phyloP scores from a whole-genome alignment of 2,113 vertebrate genomes.

The Scolopax mira region DNA sequence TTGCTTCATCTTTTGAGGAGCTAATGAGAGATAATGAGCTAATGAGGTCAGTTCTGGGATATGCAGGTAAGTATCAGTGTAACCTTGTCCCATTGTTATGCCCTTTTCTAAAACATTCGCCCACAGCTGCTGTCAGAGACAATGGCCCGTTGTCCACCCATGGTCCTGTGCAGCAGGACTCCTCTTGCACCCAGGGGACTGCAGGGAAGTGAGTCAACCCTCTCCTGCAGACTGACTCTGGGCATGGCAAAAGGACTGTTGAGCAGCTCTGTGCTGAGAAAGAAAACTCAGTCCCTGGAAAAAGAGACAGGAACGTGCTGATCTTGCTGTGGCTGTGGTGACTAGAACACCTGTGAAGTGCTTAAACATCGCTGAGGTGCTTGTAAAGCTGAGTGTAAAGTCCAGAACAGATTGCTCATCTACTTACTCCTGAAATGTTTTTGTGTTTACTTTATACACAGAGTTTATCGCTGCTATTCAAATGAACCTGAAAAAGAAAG shows the following conservation, averaged over 20 bases:
- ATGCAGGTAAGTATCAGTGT: not conserved
- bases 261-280: not conserved
- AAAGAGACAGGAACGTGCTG: not conserved
- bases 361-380: not conserved
- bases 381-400: not conserved
- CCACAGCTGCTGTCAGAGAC: not conserved
- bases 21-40: not conserved
- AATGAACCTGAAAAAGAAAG: not conserved
- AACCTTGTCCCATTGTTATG: not conserved
- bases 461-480: not conserved
- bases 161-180: no score
- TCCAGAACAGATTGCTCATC: not conserved
- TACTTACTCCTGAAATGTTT: not conserved
- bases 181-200: not conserved
- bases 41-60: not conserved
- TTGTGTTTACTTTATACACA: not conserved
- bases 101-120: not conserved
- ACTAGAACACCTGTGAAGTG: not conserved
- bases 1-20: not conserved
- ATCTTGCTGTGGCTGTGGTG: not conserved
- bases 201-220: not conserved
- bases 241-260: not conserved
- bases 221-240: not conserved
- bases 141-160: not conserved
- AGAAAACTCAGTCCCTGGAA: not conserved